These are phyloP conservation scores for Acleris literana DNA, from an alignment of 2,888 invertebrate species.

Conservation along the genomic window DNA sequence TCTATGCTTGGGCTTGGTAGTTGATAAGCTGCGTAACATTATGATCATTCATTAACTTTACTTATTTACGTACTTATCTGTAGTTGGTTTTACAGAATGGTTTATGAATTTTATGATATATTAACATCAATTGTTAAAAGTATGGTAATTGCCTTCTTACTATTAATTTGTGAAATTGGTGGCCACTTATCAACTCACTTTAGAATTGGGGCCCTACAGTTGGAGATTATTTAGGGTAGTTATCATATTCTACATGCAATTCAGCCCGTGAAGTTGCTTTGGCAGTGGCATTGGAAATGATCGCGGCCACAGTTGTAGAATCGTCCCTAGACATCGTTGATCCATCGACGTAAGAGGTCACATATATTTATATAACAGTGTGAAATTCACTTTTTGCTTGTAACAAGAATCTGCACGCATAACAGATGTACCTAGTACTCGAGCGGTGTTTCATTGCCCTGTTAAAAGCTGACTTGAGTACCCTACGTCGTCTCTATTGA, in stretches of 20 bases:
- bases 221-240: constrained; percentile 3
- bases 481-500: background rate
- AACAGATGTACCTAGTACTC: no score
- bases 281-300: constrained; percentile 36
- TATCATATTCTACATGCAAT: constrained; percentile 59
- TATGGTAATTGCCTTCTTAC: no score
- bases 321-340: constrained; percentile 5
- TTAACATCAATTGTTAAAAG: no score
- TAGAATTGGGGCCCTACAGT: no score
- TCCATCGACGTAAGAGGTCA: constrained; percentile 24
- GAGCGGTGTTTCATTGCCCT: background rate
- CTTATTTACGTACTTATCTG: background rate
- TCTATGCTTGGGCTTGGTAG: constrained; percentile 14
- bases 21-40: constrained; percentile 6
- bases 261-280: constrained; percentile 62
- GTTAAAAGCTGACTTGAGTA: background rate
- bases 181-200: no score
- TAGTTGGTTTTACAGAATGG: background rate
- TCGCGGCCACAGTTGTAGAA: background rate
- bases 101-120: background rate
- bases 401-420: background rate
- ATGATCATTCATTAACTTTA: background rate
- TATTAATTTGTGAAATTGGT: no score
- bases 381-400: constrained; percentile 18
- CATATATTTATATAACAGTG: background rate